phyloP scores from a whole-genome alignment of 2,113 vertebrate species.

The Erythrolamprus reginae region DNA sequence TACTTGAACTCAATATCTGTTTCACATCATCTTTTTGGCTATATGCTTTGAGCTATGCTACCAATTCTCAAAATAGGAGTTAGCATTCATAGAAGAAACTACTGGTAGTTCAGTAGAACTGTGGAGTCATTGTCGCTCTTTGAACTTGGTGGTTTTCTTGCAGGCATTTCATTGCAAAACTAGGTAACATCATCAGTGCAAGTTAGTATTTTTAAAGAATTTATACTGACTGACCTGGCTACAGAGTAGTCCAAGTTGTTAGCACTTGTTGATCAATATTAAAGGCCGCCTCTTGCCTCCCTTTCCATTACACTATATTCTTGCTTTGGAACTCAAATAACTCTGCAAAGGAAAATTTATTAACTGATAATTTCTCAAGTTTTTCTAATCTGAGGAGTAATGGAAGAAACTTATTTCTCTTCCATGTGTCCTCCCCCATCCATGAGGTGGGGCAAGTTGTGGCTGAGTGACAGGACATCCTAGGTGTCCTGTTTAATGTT shows the following conservation, averaged over 20 bases:
- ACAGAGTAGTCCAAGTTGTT: neutral
- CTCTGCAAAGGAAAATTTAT: neutral
- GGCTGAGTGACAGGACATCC: neutral
- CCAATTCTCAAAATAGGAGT: neutral
- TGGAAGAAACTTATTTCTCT: neutral
- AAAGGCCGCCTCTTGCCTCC: neutral
- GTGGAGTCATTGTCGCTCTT: neutral
- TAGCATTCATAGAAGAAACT: neutral
- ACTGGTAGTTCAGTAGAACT: neutral
- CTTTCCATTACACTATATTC: neutral
- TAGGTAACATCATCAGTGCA: neutral
- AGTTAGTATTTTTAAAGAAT: neutral
- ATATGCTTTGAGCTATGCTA: neutral
- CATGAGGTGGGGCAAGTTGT: neutral
- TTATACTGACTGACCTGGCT: neutral
- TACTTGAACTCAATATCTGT: slow-evolving; percentile 11
- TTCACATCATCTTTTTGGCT: neutral
- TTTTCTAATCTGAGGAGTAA: neutral
- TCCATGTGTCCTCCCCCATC: neutral
- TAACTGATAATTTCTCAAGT: neutral
- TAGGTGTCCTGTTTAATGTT: neutral
- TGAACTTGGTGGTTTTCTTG: neutral
- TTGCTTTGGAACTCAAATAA: neutral
- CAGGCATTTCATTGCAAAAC: neutral
- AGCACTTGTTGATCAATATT: neutral